A percentile compares a stretch with the other conserved stretches of the same genome.
phyloP scores from a whole-genome alignment of 1,140 invertebrate species.

The Eriocheir sinensis region DNA sequence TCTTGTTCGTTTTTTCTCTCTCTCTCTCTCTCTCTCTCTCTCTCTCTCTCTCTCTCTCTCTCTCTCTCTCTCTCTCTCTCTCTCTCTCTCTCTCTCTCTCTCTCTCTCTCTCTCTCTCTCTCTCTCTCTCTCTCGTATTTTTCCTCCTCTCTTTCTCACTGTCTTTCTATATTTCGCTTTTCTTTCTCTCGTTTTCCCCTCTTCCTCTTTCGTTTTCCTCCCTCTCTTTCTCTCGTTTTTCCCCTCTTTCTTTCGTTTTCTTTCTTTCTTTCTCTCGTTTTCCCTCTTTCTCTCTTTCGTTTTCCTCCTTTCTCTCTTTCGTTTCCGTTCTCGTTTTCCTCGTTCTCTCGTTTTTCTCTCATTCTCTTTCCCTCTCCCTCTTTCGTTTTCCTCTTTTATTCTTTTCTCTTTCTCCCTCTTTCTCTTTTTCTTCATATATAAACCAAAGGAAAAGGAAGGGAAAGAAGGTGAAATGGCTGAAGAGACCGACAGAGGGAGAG shows the following conservation, averaged over 20 bases:
- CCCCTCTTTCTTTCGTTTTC: background rate
- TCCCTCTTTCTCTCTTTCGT: background rate
- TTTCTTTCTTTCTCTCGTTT: background rate
- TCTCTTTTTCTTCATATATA: too few species aligned
- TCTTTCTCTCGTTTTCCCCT: background rate
- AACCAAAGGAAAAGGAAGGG: too few species aligned
- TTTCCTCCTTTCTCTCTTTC: too few species aligned
- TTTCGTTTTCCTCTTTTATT: too few species aligned
- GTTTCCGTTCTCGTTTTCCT: too few species aligned
- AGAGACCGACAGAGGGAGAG: too few species aligned
- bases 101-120: background rate
- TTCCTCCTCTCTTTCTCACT: background rate
- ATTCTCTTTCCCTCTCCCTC: too few species aligned
- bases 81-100: background rate
- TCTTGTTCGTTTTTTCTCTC: background rate
- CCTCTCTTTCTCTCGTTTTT: background rate
- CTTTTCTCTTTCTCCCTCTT: too few species aligned
- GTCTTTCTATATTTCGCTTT: background rate
- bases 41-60: background rate
- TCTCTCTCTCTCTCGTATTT: too few species aligned
- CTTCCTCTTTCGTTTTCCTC: background rate
- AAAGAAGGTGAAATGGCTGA: too few species aligned
- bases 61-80: background rate
- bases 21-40: background rate
- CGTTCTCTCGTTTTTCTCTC: too few species aligned